phyloP scores from a whole-genome alignment of 2,797 vertebrate genomes.

The Bovichtus diacanthus region DNA sequence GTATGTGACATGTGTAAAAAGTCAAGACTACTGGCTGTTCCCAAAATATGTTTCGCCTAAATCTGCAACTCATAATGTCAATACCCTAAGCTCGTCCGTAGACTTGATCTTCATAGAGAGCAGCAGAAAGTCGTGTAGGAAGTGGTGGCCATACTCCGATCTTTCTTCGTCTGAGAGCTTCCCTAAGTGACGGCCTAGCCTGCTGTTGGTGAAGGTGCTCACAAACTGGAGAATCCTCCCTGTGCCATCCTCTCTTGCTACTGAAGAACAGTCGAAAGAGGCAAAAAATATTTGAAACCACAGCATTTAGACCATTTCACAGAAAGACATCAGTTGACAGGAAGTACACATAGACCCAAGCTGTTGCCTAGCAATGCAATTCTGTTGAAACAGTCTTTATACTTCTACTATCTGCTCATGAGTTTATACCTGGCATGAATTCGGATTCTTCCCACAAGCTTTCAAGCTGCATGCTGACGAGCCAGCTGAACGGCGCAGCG shows the following conservation, averaged over 20 bases:
- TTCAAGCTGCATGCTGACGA: slow-evolving; percentile 73
- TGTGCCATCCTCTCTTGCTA: slow-evolving; percentile 40
- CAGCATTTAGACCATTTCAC: background rate
- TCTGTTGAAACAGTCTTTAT: too few relatives aligned
- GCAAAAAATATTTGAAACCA: background rate
- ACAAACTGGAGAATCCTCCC: slow-evolving; percentile 76
- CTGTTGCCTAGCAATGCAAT: too few relatives aligned
- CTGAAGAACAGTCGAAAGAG: slow-evolving; percentile 39
- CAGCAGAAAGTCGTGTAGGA: slow-evolving; percentile 80
- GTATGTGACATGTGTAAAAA: accelerated
- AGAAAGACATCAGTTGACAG: too few relatives aligned
- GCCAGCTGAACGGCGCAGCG: slow-evolving; percentile 83
- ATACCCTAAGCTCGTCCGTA: slow-evolving; percentile 72
- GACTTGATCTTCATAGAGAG: slow-evolving; percentile 74
- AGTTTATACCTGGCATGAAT: slow-evolving; percentile 79
- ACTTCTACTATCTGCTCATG: too few relatives aligned
- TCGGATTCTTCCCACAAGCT: slow-evolving; percentile 84
- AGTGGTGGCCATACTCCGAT: slow-evolving; percentile 54
- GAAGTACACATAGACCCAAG: too few relatives aligned
- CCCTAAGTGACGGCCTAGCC: slow-evolving; percentile 63
- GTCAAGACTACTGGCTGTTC: background rate
- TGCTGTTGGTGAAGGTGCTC: slow-evolving; percentile 71
- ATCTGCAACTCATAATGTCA: background rate
- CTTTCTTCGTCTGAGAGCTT: slow-evolving; percentile 70
- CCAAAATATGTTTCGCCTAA: background rate